Conservation (phyloP, 2,888 invertebrate genomes). For the Odontocolon sp. region DNA sequence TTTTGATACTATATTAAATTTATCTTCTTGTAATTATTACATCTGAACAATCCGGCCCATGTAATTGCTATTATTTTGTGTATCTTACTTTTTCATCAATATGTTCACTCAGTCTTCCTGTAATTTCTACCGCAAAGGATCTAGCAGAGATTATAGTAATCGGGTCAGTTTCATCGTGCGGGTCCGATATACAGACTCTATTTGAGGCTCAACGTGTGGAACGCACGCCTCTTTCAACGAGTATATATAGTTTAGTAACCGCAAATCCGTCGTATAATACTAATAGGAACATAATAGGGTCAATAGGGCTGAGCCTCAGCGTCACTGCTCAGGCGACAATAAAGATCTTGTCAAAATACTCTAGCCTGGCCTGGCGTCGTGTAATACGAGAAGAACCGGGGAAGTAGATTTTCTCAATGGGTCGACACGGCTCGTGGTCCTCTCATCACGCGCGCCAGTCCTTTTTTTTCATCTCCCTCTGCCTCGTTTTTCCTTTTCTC, state of each 20-base stretch:
- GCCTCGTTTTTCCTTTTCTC: slow-evolving; percentile 43
- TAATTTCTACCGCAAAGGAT: too few relatives aligned
- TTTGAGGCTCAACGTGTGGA: neutral
- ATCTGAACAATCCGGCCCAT: too few relatives aligned
- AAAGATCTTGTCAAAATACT: slow-evolving; percentile 80
- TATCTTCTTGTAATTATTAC: too few relatives aligned
- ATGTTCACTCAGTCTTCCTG: too few relatives aligned
- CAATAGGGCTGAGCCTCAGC: slow-evolving; percentile 78
- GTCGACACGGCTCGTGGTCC: slow-evolving; percentile 42
- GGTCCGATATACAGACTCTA: neutral
- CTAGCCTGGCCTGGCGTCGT: slow-evolving; percentile 48
- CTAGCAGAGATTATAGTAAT: too few relatives aligned
- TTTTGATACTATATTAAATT: too few relatives aligned
- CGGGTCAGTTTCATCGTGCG: neutral
- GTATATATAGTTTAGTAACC: slow-evolving; percentile 63
- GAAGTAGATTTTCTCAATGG: slow-evolving; percentile 80
- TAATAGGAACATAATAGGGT: slow-evolving; percentile 81
- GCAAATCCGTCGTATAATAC: slow-evolving; percentile 80
- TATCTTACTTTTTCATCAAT: too few relatives aligned
- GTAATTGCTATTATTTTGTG: too few relatives aligned
- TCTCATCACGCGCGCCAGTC: slow-evolving; percentile 48
- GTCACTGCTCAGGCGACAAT: slow-evolving; percentile 74
- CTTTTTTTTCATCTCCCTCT: slow-evolving; percentile 45
- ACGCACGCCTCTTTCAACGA: slow-evolving; percentile 61
- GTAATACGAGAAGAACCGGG: slow-evolving; percentile 79